Base-by-base conservation (phyloP, 2,113 vertebrate genomes). In the Crotalus helleri region DNA sequence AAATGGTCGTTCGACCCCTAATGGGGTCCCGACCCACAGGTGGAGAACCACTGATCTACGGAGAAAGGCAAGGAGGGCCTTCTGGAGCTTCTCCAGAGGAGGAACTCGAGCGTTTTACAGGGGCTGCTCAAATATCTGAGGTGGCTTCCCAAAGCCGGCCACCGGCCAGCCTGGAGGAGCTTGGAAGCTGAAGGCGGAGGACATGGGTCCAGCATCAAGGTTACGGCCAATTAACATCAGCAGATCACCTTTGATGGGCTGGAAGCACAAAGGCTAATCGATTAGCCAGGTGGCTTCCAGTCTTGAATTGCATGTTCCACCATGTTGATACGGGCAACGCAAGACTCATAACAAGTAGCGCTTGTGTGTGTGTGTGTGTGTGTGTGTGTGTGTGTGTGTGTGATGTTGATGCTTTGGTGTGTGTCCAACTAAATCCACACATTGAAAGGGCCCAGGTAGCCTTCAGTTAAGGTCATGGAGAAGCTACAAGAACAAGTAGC, bases 391-490 rank as follows among this genome's bases (percentile, higher is more conserved):
- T 57, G 1, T 23, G 39, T n/a, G n/a, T n/a, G n/a, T n/a, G n/a
- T n/a, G n/a, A 39, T 33, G 39, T 39, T 6, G 13, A 39, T 39
- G 69, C n/a, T 39, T 39, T n/a, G 7, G 12, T 15, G 21, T 39
- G 53, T 23, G n/a, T 15, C 87, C 54, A 19, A 54, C 53, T 53
- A 13, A 49, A 89, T 23, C 33, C 33, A 44, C 88, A 8, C 8
- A 17, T 9, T 15, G 12, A 87, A n/a, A n/a, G 39, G 3, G 29
- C 29, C 53, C 39, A n/a, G n/a, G 29, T 3, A 57, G n/a, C 5
- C 4, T 33, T 6, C 19, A 8, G 15, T 0, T n/a, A 8, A 21
- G 1, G 3, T 11, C 10, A 5, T 5, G 5, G 51, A 24, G 15
- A 15, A 0, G 13, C 23, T 11, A 46, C 12, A 69, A 69, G 64